Base-by-base conservation (phyloP, 1,140 invertebrate genomes). In the Diabrotica virgifera region DNA sequence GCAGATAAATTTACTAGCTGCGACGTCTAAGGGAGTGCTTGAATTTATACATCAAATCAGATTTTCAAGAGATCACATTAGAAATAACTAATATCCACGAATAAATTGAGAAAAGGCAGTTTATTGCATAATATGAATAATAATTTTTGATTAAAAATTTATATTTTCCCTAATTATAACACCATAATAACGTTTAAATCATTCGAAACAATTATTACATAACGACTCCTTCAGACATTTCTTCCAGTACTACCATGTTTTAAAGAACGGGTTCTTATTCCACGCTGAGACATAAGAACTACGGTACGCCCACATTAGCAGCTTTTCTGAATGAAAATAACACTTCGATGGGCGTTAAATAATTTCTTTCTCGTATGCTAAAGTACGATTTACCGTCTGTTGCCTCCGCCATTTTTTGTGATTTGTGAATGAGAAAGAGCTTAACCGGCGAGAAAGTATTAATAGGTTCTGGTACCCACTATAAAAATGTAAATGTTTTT, bases 331-430 rank as follows among this genome's bases (percentile, higher is more conserved):
- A 46, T 46, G 40, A 46, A 46, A 46, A 46, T 46, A 46, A 46
- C 40, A n/a, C 40, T 46, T 46, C 40, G 40, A 46, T 46, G 40
- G 40, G 40, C 40, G 40, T 46, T 46, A 46, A 46, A 46, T 46
- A 46, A 46, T 46, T 46, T 46, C 40, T 46, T 46, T 46, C 40
- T 46, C 40, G 40, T 46, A 46, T 46, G 40, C 40, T 46, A n/a
- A 46, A 46, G n/a, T 46, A 46, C 40, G n/a, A 46, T 46, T 46
- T 46, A 46, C 40, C 40, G 40, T 46, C 40, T 46, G 8, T 46
- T 46, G n/a, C 40, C 8, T 46, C 40, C 40, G 40, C 40, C 8
- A 46, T 46, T 10, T 46, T 46, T 46, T 46, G 8, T 46, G 40
- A 46, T 46, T 46, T 46, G 40, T 46, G 40, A 46, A 46, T 46